Conservation (phyloP, 2,113 vertebrate genomes). For the Proterorhinus semilunaris region DNA sequence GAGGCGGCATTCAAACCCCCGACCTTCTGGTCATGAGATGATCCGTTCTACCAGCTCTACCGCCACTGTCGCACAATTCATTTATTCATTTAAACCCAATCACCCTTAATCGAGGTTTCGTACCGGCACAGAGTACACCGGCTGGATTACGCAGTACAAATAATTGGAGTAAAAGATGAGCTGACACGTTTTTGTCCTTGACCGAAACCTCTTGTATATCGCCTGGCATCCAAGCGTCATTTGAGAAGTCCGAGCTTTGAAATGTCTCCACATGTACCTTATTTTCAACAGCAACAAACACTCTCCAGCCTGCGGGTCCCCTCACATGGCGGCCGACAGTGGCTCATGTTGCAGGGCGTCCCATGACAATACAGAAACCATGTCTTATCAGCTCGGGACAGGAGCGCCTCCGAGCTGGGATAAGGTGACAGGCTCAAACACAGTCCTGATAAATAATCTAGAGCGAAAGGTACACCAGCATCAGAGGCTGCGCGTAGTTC, state of each 20-base stretch:
- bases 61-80: too few relatives aligned
- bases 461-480: slow-evolving; percentile 58
- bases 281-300: neutral
- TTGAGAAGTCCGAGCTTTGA: slow-evolving; percentile 2
- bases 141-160: too few relatives aligned
- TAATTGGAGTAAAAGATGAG: neutral
- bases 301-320: neutral
- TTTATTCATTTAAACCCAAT: too few relatives aligned
- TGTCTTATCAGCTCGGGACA: slow-evolving; percentile 30
- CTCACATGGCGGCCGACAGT: slow-evolving; percentile 5
- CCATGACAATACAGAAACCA: slow-evolving; percentile 31
- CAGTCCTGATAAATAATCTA: slow-evolving; percentile 51
- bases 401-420: slow-evolving; percentile 12
- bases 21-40: too few relatives aligned
- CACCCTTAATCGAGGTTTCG: too few relatives aligned
- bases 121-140: too few relatives aligned
- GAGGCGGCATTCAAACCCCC: too few relatives aligned
- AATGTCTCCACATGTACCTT: neutral
- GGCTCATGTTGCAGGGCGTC: slow-evolving; percentile 20
- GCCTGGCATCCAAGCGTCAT: neutral
- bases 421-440: slow-evolving; percentile 32
- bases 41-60: too few relatives aligned
- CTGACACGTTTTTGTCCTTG: neutral
- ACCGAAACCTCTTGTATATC: neutral
- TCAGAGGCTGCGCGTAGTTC: slow-evolving; percentile 23